phyloP scores from a whole-genome alignment of 37 sponge, comb jelly and placozoan genomes.

The Dysidea cf. avara region DNA sequence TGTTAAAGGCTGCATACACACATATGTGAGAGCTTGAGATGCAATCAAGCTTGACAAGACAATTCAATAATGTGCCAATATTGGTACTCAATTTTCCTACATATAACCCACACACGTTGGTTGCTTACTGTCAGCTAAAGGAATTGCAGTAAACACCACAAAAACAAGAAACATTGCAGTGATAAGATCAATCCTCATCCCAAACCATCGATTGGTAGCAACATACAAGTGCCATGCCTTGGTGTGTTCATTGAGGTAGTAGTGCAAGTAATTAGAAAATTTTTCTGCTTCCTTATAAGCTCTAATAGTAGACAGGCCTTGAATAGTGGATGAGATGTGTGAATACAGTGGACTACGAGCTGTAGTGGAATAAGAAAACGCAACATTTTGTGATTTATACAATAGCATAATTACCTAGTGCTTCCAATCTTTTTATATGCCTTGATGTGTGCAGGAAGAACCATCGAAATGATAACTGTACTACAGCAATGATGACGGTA shows the following conservation, averaged over 20 bases:
- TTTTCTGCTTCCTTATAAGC: constrained; percentile 33
- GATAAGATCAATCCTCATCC: constrained; percentile 64
- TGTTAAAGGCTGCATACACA: no score
- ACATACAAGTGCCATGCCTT: constrained; percentile 69
- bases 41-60: no score
- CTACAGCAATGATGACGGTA: constrained; percentile 19
- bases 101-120: no score
- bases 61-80: no score
- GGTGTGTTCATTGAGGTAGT: constrained; percentile 50
- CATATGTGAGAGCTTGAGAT: no score
- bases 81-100: no score
- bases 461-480: constrained; percentile 37
- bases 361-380: constrained; percentile 3
- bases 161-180: constrained; percentile 40
- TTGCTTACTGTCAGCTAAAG: constrained; percentile 4
- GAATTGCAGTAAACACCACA: constrained; percentile 58
- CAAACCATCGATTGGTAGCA: constrained; percentile 70
- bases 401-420: constrained; percentile 50
- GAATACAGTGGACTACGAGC: constrained; percentile 89
- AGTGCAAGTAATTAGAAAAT: constrained; percentile 31
- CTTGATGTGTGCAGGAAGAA: constrained; percentile 71
- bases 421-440: constrained; percentile 77
- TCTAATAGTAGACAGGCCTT: constrained; percentile 76
- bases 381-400: not conserved
- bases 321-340: constrained; percentile 74